Evolutionary conservation across 2,113 vertebrate genomes (phyloP).

Genomic region (Apteryx mantelli): DNA sequence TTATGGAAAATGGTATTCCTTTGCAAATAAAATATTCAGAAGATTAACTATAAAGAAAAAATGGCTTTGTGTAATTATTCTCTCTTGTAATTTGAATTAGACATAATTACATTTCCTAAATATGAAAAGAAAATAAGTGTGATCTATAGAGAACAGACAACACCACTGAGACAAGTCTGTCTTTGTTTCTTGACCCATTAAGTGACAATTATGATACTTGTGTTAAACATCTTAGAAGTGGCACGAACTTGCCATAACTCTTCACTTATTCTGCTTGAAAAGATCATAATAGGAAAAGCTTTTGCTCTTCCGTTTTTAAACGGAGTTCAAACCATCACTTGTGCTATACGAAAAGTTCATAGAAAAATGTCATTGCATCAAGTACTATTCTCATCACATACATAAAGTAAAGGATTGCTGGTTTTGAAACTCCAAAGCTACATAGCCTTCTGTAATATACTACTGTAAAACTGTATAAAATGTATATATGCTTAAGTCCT

Average conservation of each 20-base stretch:
- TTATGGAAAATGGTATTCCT: conserved; percentile 25
- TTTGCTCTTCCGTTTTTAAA: conserved; percentile 22
- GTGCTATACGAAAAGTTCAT: background rate
- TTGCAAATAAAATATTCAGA: conserved; percentile 65
- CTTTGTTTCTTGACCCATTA: conserved; percentile 77
- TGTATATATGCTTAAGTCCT: background rate
- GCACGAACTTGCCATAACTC: conserved; percentile 67
- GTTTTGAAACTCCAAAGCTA: background rate
- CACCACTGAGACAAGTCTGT: conserved; percentile 64
- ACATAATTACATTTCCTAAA: conserved; percentile 75
- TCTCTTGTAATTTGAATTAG: conserved; percentile 70
- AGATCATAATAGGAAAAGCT: conserved; percentile 42
- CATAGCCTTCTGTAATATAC: background rate
- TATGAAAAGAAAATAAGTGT: conserved; percentile 76
- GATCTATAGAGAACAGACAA: conserved; percentile 68
- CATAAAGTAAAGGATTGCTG: background rate
- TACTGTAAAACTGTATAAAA: background rate
- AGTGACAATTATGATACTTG: conserved; percentile 73
- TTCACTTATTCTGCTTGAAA: conserved; percentile 67
- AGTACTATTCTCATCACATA: background rate
- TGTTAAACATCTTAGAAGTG: conserved; percentile 75
- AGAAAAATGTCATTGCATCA: background rate
- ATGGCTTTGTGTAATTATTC: conserved; percentile 35
- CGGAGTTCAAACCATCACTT: conserved; percentile 9
- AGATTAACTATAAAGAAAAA: conserved; percentile 51